These are phyloP conservation scores for Corythornis vintsioides DNA, from an alignment of 2,113 vertebrate species.

Conservation along the genomic window DNA sequence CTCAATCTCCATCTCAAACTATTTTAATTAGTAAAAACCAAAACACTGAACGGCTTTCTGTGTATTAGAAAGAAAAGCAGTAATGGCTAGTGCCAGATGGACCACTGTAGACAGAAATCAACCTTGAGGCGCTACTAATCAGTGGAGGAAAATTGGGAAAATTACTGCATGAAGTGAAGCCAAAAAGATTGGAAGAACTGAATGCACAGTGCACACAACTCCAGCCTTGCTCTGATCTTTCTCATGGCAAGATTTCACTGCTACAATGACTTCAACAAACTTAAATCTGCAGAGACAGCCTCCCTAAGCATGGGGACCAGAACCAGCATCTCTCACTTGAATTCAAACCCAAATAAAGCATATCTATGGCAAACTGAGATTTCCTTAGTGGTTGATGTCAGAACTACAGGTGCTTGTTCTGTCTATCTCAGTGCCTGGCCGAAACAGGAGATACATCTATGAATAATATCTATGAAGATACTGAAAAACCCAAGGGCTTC, in stretches of 20 bases:
- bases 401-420: no score
- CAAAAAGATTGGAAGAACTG: not conserved
- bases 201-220: fast-evolving
- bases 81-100: not conserved
- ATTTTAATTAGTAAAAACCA: not conserved
- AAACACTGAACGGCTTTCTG: not conserved
- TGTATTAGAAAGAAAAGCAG: not conserved
- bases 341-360: not conserved
- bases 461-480: not conserved
- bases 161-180: not conserved
- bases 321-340: not conserved
- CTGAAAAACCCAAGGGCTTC: not conserved
- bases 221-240: not conserved
- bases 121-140: not conserved
- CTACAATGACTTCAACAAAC: not conserved
- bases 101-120: not conserved
- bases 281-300: not conserved
- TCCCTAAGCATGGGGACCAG: not conserved
- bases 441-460: not conserved
- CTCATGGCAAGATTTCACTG: not conserved
- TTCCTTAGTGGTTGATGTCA: no score
- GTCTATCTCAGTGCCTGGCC: not conserved
- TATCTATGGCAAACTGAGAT: no score
- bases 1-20: not conserved
- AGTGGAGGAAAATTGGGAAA: not conserved